Base-by-base conservation (phyloP, 2,113 vertebrate genomes). In the Cyanoramphus novaezelandiae region DNA sequence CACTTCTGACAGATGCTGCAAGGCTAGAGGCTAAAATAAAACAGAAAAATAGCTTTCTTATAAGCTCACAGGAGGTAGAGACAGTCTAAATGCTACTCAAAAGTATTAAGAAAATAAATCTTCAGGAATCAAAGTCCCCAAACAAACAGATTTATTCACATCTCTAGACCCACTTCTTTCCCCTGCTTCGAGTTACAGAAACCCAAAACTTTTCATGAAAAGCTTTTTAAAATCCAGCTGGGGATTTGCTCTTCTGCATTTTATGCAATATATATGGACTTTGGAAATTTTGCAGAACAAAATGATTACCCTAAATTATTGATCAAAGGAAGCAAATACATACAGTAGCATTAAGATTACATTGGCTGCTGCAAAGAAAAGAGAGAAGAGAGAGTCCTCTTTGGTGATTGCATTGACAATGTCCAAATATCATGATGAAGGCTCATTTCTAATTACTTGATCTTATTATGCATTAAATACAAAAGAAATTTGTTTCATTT, bases 291-390 rank as follows among this genome's bases (percentile, higher is more conserved):
- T 79, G 62, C 59, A 93, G 90, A 91, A 92, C 91, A 95, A 95
- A 95, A 90, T 70, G 84, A 93, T 96, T 90, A 82, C 67, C 65
- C 82, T 91, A 28, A 92, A 92, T 95, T 84, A 86, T 92, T 87
- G 81, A 95, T 93, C 94, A 95, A 95, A 96, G 91, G 86, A 14
- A 91, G 52, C 43, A 44, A 83, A 39, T 31, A 35, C 6, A 44
- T 21, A 4, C 18, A 71, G 74, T 4, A 55, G 47, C 77, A 50
- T 76, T 50, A 24, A 13, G 86, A 60, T 24, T 3, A 1, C 2
- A 6, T 0, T 11, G 81, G 70, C 86, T 85, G 77, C 83, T 60
- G 11, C 0, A 18, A 18, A 65, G 74, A 60, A 25, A 21, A 70
- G 57, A 59, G 33, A 59, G 55, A 57, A 57, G 14, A 74, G 68